Evolutionary conservation across 1,140 invertebrate genomes (phyloP), one percentile per base, ranked within the genome.

Genomic region (Reticulitermes speratus): DNA sequence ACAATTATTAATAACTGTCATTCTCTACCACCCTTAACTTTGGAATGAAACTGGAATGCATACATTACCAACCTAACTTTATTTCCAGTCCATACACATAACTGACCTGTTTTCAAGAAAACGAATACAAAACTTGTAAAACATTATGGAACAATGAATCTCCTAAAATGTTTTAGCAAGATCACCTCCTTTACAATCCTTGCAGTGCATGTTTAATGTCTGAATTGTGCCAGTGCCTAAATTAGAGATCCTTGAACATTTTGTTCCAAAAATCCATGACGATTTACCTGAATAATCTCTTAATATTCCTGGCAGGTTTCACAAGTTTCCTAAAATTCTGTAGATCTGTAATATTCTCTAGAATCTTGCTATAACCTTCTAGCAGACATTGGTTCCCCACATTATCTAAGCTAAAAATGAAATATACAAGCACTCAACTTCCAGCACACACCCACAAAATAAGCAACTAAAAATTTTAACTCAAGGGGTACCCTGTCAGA

Each of bases 111-210:
- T 75, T 30, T 75, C 25, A 30, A 75, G n/a, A 75, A 30, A 6
- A 75, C n/a, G 9, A 30, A 75, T 30, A 75, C 1, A 30, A 11
- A n/a, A 75, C 25, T 30, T 12, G n/a, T n/a, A 30, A 75, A 55
- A 21, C 19, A 21, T 55, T 12, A 55, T 55, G 52, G 52, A 55
- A 55, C 19, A 55, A 16, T 55, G 19, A 55, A 30, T 75, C 65
- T 75, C 65, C 65, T 75, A 75, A 75, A 75, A 25, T 30, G 65
- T 75, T 75, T 25, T 75, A 75, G 65, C 65, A 75, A 75, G 65
- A 75, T 75, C 8, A 30, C 65, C 25, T n/a, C 8, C 14, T 55
- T 55, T 55, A 55, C 19, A 55, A 21, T 16, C 9, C 5, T 55
- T 55, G 19, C 14, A 55, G 52, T 48, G 45, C 19, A 14, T 55